These are phyloP conservation scores for Lepidocyrtinus sp. DNA, from an alignment of 2,888 invertebrate genomes.

Conservation along the genomic window DNA sequence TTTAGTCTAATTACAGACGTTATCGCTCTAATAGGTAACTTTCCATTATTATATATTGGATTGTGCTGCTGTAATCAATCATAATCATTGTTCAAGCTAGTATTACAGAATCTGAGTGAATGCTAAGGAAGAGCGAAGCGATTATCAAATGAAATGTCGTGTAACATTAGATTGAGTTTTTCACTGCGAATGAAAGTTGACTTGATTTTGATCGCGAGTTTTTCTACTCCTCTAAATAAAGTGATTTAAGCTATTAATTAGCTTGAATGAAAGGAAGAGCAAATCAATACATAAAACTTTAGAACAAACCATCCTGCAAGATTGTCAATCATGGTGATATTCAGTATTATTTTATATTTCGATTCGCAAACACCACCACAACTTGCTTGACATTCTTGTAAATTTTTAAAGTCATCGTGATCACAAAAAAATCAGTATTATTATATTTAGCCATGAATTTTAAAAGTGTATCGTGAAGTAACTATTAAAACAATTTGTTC, in stretches of 20 bases:
- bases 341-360: background rate
- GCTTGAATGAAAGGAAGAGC: too few species aligned
- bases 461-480: too few species aligned
- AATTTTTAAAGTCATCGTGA: constrained; percentile 7
- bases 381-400: background rate
- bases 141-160: constrained; percentile 13
- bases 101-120: constrained; percentile 4
- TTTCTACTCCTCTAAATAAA: background rate
- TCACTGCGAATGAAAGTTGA: background rate
- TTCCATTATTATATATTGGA: constrained; percentile 2
- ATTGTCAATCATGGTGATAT: background rate
- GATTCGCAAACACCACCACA: background rate
- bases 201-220: background rate
- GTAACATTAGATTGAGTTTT: background rate
- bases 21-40: constrained; percentile 7
- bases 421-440: background rate
- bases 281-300: too few species aligned
- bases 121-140: background rate
- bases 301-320: too few species aligned
- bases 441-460: too few species aligned
- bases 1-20: background rate
- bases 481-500: background rate
- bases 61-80: constrained; percentile 2
- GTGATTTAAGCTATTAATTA: too few species aligned
- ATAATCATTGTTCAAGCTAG: background rate